These are phyloP conservation scores for Chaitophorus viminalis DNA, from an alignment of 2,888 invertebrate genomes.

Conservation along the genomic window DNA sequence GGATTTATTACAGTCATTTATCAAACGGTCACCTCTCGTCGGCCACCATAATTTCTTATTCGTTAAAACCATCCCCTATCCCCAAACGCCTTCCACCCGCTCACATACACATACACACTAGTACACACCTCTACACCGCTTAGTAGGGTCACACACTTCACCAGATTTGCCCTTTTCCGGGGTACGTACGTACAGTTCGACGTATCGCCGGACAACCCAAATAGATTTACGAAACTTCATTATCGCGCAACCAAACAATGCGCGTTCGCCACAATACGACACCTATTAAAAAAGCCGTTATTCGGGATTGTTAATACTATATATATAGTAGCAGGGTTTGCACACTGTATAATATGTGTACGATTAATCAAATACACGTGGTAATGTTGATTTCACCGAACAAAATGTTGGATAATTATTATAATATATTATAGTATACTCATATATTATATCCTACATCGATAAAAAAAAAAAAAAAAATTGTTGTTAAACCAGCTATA, in stretches of 20 bases:
- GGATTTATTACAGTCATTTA: constrained; percentile 54
- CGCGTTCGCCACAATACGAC: neutral
- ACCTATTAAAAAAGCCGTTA: constrained; percentile 41
- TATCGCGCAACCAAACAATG: constrained; percentile 30
- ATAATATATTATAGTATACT: neutral
- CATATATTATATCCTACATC: neutral
- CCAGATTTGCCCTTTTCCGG: neutral
- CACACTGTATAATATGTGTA: too few species aligned
- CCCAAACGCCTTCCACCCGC: neutral
- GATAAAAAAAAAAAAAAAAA: neutral
- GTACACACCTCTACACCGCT: neutral
- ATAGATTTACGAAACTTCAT: constrained; percentile 51
- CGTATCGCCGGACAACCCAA: constrained; percentile 38
- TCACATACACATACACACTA: neutral
- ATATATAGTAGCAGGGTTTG: too few species aligned
- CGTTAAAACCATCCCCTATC: constrained; percentile 39
- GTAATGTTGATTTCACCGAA: neutral
- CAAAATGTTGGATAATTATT: neutral
- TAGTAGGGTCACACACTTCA: neutral
- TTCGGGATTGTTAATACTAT: neutral
- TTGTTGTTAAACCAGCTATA: too few species aligned
- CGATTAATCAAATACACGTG: constrained; percentile 7
- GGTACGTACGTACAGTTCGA: constrained; percentile 30
- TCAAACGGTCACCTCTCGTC: constrained; percentile 57
- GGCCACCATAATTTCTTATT: constrained; percentile 59